Percentiles rank a stretch among this genome's conserved stretches.
phyloP scores from a whole-genome alignment of 1,140 invertebrate genomes.

The Andricus grossulariae region DNA sequence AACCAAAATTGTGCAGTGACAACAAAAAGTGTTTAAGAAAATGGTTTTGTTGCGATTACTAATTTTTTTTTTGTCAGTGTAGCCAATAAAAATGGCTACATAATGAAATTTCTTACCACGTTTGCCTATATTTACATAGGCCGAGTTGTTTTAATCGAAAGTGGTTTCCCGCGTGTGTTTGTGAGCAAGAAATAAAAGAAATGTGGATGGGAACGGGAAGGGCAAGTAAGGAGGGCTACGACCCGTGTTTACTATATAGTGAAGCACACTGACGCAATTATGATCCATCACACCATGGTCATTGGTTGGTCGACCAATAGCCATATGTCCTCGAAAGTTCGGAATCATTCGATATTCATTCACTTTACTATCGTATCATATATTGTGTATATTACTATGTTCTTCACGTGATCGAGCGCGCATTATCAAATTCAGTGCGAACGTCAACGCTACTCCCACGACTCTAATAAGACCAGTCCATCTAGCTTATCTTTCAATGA shows the following conservation, averaged over 20 bases:
- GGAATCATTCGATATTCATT: neutral
- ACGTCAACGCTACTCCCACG: neutral
- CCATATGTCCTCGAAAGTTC: neutral
- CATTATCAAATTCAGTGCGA: neutral
- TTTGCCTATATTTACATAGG: no score
- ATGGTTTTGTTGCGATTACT: no score
- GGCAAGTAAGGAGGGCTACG: conserved; percentile 37
- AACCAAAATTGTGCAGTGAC: no score
- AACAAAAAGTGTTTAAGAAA: no score
- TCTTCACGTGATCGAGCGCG: neutral
- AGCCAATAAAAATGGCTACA: no score
- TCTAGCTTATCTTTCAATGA: neutral
- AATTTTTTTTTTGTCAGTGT: no score
- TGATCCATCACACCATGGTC: conserved; percentile 46
- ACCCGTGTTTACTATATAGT: conserved; percentile 54
- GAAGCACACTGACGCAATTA: conserved; percentile 55
- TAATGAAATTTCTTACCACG: no score
- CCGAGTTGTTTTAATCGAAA: conserved; percentile 17
- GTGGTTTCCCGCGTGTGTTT: conserved; percentile 14
- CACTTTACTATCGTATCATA: neutral
- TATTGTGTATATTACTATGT: neutral
- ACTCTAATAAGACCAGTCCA: neutral
- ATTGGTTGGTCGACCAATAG: neutral
- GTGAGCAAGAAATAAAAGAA: conserved; percentile 5
- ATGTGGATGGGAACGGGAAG: neutral